Evolutionary conservation across 2,888 invertebrate species (phyloP), one percentile per base, ranked within the genome.

Genomic region (Thalpophila matura): DNA sequence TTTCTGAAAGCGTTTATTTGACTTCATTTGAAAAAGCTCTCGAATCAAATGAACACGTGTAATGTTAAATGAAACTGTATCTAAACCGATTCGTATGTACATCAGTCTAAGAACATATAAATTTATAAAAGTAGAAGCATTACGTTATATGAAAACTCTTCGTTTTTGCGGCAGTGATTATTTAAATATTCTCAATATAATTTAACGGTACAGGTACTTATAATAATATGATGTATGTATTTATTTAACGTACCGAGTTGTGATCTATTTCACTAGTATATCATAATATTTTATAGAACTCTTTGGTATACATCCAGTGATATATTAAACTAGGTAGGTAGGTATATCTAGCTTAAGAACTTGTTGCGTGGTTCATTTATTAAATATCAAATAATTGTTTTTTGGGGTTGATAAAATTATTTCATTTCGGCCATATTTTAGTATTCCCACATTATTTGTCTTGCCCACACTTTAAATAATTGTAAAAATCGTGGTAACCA

Each of bases 231-330:
- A 54, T 67, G 50, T 40, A 63, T 53, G 45, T 64, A 66, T 60
- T 58, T 79, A 68, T 68, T 60, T 69, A 59, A 64, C 54, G 72
- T 60, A 74, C 40, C 64, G 75, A 65, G 54, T 68, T 55, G 55
- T 49, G 35, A 45, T 60, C 63, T 65, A 77, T 68, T 58, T 60
- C 45, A 63, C 66, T 72, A 58, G 50, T 59, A 70, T 51, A 59
- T 74, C 37, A 57, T 77, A 67, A 16, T 55, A 29, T 67, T 58
- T 55, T 53, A 61, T 75, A 73, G 79, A 79, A 57, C 74, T 92
- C 91, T 92, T 92, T 92, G 92, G 92, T 91, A 92, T 91, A 92
- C 88, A 76, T 85, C 81, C 84, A 82, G 71, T 77, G 78, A 80
- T 76, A 80, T 71, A 47, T 40, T 60, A 60, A 47, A 61, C 50